phyloP scores from a whole-genome alignment of 2,888 invertebrate species.

The Sarcophaga variegata region DNA sequence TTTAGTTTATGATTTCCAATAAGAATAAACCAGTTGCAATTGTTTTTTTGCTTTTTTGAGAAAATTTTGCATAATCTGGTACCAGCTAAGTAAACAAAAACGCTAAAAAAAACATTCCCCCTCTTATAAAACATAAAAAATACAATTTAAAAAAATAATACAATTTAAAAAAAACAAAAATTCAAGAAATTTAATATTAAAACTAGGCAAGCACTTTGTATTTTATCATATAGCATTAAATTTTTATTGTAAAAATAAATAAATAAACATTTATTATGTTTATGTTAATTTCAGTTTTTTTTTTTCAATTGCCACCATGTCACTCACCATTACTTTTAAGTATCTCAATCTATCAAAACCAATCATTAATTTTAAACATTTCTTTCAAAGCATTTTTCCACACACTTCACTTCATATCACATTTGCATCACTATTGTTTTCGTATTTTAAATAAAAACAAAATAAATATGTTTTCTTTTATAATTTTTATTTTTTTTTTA shows the following conservation, averaged over 20 bases:
- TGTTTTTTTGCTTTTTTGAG: slow-evolving; percentile 51
- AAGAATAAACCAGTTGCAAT: slow-evolving; percentile 52
- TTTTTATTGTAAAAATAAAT: background rate
- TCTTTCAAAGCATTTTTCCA: slow-evolving; percentile 29
- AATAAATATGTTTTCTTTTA: no score
- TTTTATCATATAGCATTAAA: background rate
- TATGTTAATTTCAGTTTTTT: no score
- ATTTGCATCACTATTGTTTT: slow-evolving; percentile 43
- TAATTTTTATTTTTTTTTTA: background rate
- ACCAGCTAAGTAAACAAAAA: slow-evolving; percentile 28
- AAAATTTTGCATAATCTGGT: slow-evolving; percentile 55
- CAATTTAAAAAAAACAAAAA: background rate
- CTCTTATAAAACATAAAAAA: background rate
- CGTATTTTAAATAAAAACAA: background rate
- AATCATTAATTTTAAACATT: slow-evolving; percentile 6
- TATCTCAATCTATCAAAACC: slow-evolving; percentile 18
- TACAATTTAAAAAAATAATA: background rate
- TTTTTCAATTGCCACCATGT: background rate
- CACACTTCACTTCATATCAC: slow-evolving; percentile 42
- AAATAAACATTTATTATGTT: no score
- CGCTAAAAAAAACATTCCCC: slow-evolving; percentile 11
- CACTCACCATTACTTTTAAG: slow-evolving; percentile 22
- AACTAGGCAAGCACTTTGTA: background rate
- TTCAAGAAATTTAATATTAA: background rate
- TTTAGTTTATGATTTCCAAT: slow-evolving; percentile 34